Conservation (phyloP, 2,797 vertebrate genomes). For the Anguilla megastoma region DNA sequence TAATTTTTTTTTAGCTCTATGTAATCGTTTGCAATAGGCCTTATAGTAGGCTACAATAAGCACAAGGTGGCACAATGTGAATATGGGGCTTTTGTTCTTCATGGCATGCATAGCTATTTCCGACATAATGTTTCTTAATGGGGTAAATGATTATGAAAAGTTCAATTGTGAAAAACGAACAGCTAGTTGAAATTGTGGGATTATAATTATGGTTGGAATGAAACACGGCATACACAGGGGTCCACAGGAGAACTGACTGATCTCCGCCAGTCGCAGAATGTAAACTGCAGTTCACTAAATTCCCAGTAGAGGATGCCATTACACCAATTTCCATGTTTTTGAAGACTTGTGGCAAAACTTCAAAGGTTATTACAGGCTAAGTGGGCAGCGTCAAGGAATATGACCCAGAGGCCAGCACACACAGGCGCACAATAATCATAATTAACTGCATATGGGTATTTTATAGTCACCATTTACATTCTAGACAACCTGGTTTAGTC, state of each 20-base stretch:
- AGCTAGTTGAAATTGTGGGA: no score
- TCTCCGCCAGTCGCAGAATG: background rate
- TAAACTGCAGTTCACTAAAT: conserved; percentile 3
- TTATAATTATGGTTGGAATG: background rate
- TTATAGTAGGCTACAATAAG: no score
- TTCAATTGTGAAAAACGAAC: no score
- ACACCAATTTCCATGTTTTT: background rate
- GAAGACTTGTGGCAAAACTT: background rate
- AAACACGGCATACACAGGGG: background rate
- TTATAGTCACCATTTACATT: background rate
- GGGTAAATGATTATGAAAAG: no score
- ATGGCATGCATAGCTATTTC: no score
- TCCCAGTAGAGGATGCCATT: conserved; percentile 19
- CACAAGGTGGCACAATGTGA: no score
- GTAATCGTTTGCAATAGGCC: no score
- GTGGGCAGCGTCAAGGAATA: background rate
- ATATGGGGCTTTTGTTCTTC: no score
- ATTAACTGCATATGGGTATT: background rate
- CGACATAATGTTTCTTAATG: no score
- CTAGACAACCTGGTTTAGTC: background rate
- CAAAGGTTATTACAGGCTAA: background rate
- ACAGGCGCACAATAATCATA: background rate
- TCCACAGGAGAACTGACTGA: background rate
- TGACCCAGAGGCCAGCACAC: background rate
- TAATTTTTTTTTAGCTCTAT: no score